Base-by-base conservation (phyloP, 2,113 vertebrate species). In the Orthonyx spaldingii region DNA sequence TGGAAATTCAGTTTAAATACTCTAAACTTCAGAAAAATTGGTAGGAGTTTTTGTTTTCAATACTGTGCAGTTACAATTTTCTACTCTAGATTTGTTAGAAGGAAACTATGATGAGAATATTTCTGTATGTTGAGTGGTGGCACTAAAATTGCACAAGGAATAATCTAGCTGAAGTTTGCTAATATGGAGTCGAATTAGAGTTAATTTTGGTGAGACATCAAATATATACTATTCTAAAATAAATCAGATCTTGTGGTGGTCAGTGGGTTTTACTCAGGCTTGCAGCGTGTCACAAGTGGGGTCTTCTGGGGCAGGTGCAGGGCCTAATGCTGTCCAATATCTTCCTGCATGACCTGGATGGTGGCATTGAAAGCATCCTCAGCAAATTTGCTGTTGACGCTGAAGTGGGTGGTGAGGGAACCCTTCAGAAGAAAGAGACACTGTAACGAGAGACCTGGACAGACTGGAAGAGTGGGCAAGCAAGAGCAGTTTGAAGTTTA, bases 281-380 rank as follows among this genome's bases (percentile, higher is more conserved):
- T 64, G n/a, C 27, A 69, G 7, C 33, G 33, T 78, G 13, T 65
- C 12, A 46, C 22, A 68, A 3, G 14, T 9, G 7, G 22, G 8
- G 11, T 64, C 30, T 79, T 70, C 18, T 5, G 70, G 3, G 9
- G 3, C 57, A 17, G 4, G 22, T 79, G 23, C 20, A 47, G 32
- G 6, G 10, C 33, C 17, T 86, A 1, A 24, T 3, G 1, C 16
- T 70, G 18, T 77, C 35, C 21, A 35, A 0, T 1, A 4, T 49
- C 18, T 69, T 61, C 35, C 27, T 78, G 13, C 49, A 22, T 52
- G 24, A 64, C 18, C 30, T 59, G 18, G 19, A 3, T 78, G 47
- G 17, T 32, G 14, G 32, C n/a, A 20, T 49, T 81, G 27, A 49
- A 82, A 66, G 12, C 46, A 57, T 13, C 28, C 8, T 70, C 28